Conservation (phyloP, 1,140 invertebrate genomes). For the Panagrolaimus sp. region DNA sequence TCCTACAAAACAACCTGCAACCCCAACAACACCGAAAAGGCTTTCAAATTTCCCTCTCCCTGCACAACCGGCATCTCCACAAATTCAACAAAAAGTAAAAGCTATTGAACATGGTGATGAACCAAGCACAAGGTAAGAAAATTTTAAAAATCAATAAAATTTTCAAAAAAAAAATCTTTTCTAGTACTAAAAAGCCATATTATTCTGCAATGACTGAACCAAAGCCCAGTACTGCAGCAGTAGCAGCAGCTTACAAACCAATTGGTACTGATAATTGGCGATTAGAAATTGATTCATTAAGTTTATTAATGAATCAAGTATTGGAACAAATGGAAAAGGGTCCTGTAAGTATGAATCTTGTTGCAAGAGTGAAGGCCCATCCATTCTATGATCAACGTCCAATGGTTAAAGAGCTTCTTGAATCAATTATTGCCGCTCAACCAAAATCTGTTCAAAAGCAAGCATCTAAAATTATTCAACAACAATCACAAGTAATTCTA, state of each 20-base stretch:
- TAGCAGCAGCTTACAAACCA: not conserved
- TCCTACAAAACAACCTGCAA: constrained; percentile 19
- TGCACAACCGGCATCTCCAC: constrained; percentile 9
- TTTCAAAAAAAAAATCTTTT: not conserved
- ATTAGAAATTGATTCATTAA: constrained; percentile 54
- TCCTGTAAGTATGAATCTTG: constrained; percentile 53
- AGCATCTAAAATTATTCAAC: constrained; percentile 55
- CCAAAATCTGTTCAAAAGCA: constrained; percentile 54
- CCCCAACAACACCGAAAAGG: constrained; percentile 24
- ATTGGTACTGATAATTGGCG: constrained; percentile 33
- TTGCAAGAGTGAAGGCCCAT: constrained; percentile 55
- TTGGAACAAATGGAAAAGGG: constrained; percentile 59
- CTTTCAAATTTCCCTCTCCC: constrained; percentile 12
- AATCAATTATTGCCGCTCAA: constrained; percentile 56
- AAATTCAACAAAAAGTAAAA: constrained; percentile 14
- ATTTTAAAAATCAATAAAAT: not conserved
- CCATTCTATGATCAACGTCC: constrained; percentile 54
- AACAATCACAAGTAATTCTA: constrained; percentile 27
- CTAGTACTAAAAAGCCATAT: constrained; percentile 17
- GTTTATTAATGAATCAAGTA: constrained; percentile 59
- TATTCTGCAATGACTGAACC: constrained; percentile 20
- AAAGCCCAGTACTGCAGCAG: not conserved
- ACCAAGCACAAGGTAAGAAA: not conserved
- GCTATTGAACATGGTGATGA: constrained; percentile 7
- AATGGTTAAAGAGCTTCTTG: constrained; percentile 58